Evolutionary conservation across 2,113 vertebrate genomes (phyloP), one percentile per base, ranked within the genome.

Genomic region (Podarcis raffonei): DNA sequence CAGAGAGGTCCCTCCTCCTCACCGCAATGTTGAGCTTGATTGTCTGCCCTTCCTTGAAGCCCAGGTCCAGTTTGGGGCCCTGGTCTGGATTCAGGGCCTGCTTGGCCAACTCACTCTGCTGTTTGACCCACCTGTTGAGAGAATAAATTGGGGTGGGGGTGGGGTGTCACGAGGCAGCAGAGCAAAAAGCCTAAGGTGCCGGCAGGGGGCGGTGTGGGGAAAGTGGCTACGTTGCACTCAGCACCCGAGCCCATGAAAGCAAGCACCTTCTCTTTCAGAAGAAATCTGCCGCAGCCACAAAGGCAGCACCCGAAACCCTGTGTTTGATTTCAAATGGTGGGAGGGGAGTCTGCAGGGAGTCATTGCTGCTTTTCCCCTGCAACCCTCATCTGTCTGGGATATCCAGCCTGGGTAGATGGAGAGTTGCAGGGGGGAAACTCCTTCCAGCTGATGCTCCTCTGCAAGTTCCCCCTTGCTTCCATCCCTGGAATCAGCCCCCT

Each of bases 31-130:
- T 99, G 91, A 99, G 98, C 90, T 98, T 99, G 96, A 99, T 99
- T 48, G 99, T 99, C 93, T 99, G 98, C 2, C 99, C 99, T 62
- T 99, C 99, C 95, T 99, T 99, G 95, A 99, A 99, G 94, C 99
- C 97, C 78, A 99, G 96, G 93, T 99, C 98, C 89, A 99, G 95
- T 74, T 97, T 99, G 20, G 98, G 99, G 3, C 96, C 97, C 53
- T 95, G 95, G 0, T 96, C 90, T 0, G 95, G 75, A 30, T 96
- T 97, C 95, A 97, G 96, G 0, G 97, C 97, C 95, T 98, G 95
- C 86, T 96, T 98, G 59, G 98, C 98, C 18, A 99, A 95, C 91
- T 99, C 98, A 0, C 97, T 95, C 93, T 99, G 98, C 95, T 99
- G 99, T 89, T 97, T 99, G 87, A 99, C 99, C 98, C 99, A 99